Evolutionary conservation across 2,888 invertebrate genomes (phyloP), one percentile per base, ranked within the genome.

Genomic region (Acanthosepion esculentum): DNA sequence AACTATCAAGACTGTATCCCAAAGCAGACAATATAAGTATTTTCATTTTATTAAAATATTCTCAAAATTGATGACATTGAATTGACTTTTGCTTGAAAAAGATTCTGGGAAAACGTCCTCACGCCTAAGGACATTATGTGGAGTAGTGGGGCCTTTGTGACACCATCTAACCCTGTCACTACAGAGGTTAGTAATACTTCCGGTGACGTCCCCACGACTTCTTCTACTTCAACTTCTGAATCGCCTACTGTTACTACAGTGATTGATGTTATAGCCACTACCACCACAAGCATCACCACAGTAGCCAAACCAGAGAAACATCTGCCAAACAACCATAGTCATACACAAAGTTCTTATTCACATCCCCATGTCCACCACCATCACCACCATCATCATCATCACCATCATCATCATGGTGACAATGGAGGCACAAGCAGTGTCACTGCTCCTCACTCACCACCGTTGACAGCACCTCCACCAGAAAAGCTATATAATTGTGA

Each of bases 81-180:
- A 78, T 33, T 78, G 3, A 78, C 33, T 78, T 78, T 8, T 12
- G 12, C 33, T 8, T 33, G 78, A n/a, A 78, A 78, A 78, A 78
- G 33, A 78, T 12, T 78, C 78, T 78, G n/a, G n/a, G 5, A 78
- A 33, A n/a, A 15, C 23, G 12, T 78, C 33, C 78, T n/a, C 78
- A 78, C 23, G 33, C 33, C n/a, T n/a, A 78, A 78, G 12, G 23
- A n/a, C 78, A 78, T 33, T 12, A 78, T 93, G 93, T 93, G 93
- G 93, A 53, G 93, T n/a, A 93, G 93, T 50, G 50, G 93, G 48
- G 50, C 93, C n/a, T 93, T 93, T 93, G 93, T 93, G 50, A 93
- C 93, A 29, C 93, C 93, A 6, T 93, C 93, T 29, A 93, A 93
- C 48, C 50, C 93, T n/a, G 48, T 93, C 26, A 48, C 93, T 33